These are phyloP conservation scores for Eciton burchellii DNA, from an alignment of 1,140 invertebrate genomes.

Conservation along the genomic window DNA sequence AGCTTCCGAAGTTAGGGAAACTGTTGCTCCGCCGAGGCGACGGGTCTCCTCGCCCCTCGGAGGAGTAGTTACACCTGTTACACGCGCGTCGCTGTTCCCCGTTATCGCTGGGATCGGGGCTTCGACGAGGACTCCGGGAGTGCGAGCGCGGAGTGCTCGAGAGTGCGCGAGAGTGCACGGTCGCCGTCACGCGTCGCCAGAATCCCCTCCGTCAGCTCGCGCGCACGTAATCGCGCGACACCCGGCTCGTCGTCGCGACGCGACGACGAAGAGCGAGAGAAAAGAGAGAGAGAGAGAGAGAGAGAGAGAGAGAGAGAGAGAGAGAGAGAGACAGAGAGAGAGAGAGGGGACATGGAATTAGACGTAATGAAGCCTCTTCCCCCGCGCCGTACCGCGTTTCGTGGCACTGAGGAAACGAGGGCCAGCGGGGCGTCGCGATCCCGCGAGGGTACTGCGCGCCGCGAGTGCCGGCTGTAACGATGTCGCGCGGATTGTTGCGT, in stretches of 20 bases:
- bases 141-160: neutral
- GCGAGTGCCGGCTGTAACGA: slow-evolving; percentile 37
- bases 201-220: slow-evolving; percentile 47
- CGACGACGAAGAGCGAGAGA: neutral
- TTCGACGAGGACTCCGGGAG: slow-evolving; percentile 7
- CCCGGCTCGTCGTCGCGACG: slow-evolving; percentile 18
- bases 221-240: slow-evolving; percentile 52
- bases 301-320: too few species aligned
- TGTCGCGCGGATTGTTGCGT: slow-evolving; percentile 46
- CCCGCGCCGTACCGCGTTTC: slow-evolving; percentile 26
- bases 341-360: slow-evolving; percentile 42
- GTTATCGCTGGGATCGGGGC: neutral
- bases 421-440: slow-evolving; percentile 19
- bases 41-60: slow-evolving; percentile 5
- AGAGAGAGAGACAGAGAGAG: too few species aligned
- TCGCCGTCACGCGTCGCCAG: slow-evolving; percentile 34
- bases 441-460: slow-evolving; percentile 2
- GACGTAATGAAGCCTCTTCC: slow-evolving; percentile 48
- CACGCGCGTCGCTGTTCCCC: slow-evolving; percentile 54
- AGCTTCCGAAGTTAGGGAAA: slow-evolving; percentile 6
- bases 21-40: slow-evolving; percentile 31
- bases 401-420: slow-evolving; percentile 26
- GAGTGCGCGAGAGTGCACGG: slow-evolving; percentile 29
- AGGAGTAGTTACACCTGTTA: slow-evolving; percentile 65
- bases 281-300: too few species aligned